A percentile compares a stretch with the other conserved stretches of the same genome.
phyloP scores from a whole-genome alignment of 2,113 vertebrate genomes.

The Fregetta grallaria region DNA sequence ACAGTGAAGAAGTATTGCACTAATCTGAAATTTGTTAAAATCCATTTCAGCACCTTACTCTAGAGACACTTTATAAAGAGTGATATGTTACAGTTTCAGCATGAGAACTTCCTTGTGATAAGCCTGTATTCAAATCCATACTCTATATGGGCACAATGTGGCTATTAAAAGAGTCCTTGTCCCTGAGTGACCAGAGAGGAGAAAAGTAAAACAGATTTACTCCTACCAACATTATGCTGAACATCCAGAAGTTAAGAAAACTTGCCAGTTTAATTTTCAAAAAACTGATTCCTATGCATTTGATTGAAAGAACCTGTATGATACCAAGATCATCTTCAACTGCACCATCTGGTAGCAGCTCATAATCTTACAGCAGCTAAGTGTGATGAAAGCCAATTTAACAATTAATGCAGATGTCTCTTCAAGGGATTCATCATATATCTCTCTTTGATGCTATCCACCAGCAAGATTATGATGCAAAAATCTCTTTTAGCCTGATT shows the following conservation, averaged over 20 bases:
- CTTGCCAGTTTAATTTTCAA: background rate
- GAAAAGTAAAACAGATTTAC: background rate
- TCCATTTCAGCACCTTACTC: background rate
- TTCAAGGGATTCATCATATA: background rate
- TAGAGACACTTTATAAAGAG: background rate
- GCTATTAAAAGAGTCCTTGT: background rate
- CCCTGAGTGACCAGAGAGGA: background rate
- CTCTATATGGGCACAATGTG: rapidly evolving
- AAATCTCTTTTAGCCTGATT: background rate
- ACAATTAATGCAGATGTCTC: background rate
- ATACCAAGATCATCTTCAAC: background rate
- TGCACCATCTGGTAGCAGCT: constrained; percentile 25
- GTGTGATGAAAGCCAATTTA: background rate
- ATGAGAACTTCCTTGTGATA: background rate
- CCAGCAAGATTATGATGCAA: background rate
- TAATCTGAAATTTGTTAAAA: background rate
- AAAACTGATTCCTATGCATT: background rate
- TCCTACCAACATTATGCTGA: background rate
- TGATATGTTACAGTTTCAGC: background rate
- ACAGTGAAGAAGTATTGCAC: background rate
- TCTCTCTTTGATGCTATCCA: background rate
- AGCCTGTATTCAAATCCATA: background rate
- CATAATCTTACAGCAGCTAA: background rate
- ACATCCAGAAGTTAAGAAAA: background rate
- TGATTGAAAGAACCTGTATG: background rate